A percentile compares a stretch with the other conserved stretches of the same genome.
These are phyloP conservation scores for Epinotia bilunana DNA, from an alignment of 2,888 invertebrate species.

Conservation along the genomic window DNA sequence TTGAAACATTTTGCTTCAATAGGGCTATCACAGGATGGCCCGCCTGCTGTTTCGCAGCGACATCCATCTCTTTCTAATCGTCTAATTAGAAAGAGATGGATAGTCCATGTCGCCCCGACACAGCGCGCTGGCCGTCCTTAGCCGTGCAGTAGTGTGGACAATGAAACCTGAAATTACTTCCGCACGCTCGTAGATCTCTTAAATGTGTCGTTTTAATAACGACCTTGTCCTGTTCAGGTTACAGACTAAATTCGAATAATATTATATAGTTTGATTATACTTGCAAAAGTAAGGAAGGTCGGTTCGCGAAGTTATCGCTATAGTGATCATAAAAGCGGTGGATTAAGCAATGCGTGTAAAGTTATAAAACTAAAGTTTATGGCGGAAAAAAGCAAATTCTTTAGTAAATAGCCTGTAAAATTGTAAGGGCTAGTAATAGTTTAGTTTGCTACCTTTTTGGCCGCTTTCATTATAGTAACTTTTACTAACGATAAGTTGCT, in stretches of 20 bases:
- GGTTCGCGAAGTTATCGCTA: conserved; percentile 17
- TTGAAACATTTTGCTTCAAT: background rate
- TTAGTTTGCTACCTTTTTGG: background rate
- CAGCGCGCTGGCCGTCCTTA: too few species aligned
- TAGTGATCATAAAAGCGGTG: conserved; percentile 25
- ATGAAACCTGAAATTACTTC: background rate
- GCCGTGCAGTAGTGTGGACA: background rate
- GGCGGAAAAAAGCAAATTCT: background rate
- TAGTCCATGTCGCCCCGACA: too few species aligned
- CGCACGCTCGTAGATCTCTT: background rate
- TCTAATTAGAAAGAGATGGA: too few species aligned
- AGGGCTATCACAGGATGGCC: too few species aligned
- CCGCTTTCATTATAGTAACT: background rate
- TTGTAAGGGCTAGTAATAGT: background rate
- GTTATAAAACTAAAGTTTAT: conserved; percentile 20
- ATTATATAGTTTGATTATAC: conserved; percentile 1
- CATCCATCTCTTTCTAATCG: too few species aligned
- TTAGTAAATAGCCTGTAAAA: background rate
- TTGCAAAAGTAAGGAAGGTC: conserved; percentile 24
- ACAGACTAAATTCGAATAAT: background rate
- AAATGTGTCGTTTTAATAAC: background rate
- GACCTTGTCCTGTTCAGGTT: conserved; percentile 16
- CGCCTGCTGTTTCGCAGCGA: too few species aligned
- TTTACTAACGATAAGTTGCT: background rate
- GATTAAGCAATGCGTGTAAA: conserved; percentile 55